Base-by-base conservation (phyloP, 2,113 vertebrate species). In the Actinemys pallida region DNA sequence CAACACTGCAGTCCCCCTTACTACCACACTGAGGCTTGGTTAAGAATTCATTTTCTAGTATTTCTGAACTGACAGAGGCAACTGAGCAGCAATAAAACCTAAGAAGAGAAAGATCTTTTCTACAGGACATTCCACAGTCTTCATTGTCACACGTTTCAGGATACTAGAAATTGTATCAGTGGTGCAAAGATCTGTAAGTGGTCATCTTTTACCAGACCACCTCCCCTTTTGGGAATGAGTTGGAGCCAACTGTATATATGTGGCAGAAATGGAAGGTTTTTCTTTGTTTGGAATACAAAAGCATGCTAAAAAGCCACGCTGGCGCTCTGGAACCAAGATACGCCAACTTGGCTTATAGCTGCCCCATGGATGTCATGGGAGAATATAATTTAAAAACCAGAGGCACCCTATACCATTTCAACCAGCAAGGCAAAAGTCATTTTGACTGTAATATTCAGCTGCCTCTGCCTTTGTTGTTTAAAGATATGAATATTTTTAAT, bases 201-300 rank as follows among this genome's bases (percentile, higher is more conserved):
- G 53, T 13, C 0, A 2, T 10, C 6, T 93, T 87, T 78, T 29
- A 49, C 6, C 16, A 0, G 0, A 9, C 17, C 10, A 76, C 24
- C 25, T 76, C 22, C 10, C 22, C 72, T 76, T 45, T 76, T 45
- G 42, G 20, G 19, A 25, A 76, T 25, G 20, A 76, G 72, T 12
- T 13, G 45, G 24, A 85, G 10, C 5, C 57, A 49, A 83, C 65
- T 4, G 5, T 13, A 65, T 9, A 7, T 14, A 50, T 87, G 69
- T 78, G 22, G 22, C 31, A 45, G 24, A 76, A 69, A 69, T 69
- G 16, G 62, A 16, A n/a, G 13, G 14, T 65, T 35, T n/a, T n/a
- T 22, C 16, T 45, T 76, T 45, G 24, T 76, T 27, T 76, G 42
- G 24, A 76, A 20, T 39, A 45, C 19, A 45, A 45, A 39, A 76